phyloP scores from a whole-genome alignment of 2,797 vertebrate genomes.

The Channallabes apus region DNA sequence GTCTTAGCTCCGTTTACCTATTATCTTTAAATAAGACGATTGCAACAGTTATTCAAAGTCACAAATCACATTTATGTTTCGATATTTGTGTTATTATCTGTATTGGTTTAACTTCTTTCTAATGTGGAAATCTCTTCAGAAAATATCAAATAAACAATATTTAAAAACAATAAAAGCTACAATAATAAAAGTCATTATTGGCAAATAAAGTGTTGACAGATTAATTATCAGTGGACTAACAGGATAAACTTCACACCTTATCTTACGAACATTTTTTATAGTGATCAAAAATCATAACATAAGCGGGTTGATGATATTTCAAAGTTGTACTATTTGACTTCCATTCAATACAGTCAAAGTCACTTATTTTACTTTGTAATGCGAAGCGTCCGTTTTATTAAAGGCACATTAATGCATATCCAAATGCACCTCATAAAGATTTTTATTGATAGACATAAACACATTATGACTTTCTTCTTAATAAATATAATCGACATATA shows the following conservation, averaged over 20 bases:
- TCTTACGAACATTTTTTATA: neutral
- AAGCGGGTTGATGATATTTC: neutral
- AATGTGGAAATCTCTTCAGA: neutral
- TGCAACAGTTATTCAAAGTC: neutral
- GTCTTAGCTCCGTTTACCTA: neutral
- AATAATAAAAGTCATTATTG: neutral
- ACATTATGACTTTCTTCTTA: constrained; percentile 89
- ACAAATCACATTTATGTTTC: neutral
- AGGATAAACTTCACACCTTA: neutral
- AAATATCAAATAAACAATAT: neutral
- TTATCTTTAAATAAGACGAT: neutral
- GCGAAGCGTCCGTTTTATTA: constrained; percentile 84
- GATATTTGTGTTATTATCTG: neutral
- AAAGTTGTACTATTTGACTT: constrained; percentile 22
- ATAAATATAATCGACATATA: constrained; percentile 79
- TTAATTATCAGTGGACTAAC: neutral
- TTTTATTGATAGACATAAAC: constrained; percentile 97
- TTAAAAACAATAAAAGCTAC: neutral
- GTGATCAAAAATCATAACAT: neutral
- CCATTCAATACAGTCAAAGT: constrained; percentile 47
- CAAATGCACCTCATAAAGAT: constrained; percentile 98
- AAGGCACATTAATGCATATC: constrained; percentile 93
- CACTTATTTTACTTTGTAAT: constrained; percentile 60
- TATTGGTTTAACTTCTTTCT: neutral
- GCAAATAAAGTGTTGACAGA: constrained; percentile 21